Conservation (phyloP, 2,113 vertebrate genomes). For the Laticauda laticaudata region DNA sequence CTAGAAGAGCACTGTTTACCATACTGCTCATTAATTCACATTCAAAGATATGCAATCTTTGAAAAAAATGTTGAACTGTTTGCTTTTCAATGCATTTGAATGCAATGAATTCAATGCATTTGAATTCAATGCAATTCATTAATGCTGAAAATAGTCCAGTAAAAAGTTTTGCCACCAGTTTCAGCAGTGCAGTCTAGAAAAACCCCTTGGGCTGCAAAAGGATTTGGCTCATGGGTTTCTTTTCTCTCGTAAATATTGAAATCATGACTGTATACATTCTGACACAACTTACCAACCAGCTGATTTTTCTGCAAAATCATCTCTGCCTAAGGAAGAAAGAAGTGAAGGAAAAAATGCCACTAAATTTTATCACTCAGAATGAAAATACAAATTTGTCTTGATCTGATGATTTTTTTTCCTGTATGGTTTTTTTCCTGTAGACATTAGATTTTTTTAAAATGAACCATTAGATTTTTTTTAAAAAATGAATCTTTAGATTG, state of each 20-base stretch:
- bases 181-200: neutral
- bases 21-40: neutral
- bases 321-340: neutral
- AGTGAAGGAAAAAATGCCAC: neutral
- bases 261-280: neutral
- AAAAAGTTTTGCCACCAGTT: neutral
- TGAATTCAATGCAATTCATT: neutral
- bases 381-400: neutral
- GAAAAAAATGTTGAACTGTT: neutral
- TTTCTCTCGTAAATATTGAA: neutral
- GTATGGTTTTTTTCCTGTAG: neutral
- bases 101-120: no score
- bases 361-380: neutral
- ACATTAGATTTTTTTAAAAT: neutral
- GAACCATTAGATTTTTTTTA: neutral
- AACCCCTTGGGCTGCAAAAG: neutral
- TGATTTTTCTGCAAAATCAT: neutral
- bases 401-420: neutral
- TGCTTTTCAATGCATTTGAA: neutral
- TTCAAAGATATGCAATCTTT: neutral
- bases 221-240: neutral
- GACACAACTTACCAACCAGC: neutral
- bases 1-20: neutral
- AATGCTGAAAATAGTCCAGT: neutral
- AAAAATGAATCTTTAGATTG: neutral